These are phyloP conservation scores for Characodon lateralis DNA, from an alignment of 2,797 vertebrate genomes.

Conservation along the genomic window DNA sequence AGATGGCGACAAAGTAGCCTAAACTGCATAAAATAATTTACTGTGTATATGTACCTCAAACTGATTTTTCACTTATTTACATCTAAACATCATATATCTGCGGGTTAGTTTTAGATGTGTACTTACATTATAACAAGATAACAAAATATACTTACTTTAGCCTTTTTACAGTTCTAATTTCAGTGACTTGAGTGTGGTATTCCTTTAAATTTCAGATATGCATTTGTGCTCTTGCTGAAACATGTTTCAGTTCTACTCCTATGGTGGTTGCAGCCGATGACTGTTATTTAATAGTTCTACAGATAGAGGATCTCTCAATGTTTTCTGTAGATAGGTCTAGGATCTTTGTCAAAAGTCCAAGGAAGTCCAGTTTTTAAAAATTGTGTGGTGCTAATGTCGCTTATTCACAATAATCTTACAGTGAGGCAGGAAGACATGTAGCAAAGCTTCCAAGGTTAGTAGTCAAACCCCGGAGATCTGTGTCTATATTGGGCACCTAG, in stretches of 20 bases:
- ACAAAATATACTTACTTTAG: background rate
- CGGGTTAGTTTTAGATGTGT: background rate
- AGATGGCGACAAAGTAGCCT: slow-evolving; percentile 34
- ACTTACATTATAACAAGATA: background rate
- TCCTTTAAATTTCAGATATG: background rate
- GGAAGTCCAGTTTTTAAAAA: background rate
- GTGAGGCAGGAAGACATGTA: background rate
- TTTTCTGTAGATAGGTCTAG: background rate
- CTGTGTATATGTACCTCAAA: background rate
- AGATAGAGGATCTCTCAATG: too few species aligned
- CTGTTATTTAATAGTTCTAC: background rate
- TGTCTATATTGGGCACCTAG: too few species aligned
- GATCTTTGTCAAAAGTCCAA: background rate
- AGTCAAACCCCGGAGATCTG: too few species aligned
- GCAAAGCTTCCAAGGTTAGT: background rate
- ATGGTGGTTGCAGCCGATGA: background rate
- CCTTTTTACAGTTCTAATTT: background rate
- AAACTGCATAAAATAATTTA: background rate
- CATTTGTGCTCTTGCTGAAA: background rate
- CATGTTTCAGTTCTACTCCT: background rate
- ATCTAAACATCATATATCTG: background rate
- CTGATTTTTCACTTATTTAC: background rate
- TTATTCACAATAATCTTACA: background rate
- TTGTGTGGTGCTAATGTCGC: background rate
- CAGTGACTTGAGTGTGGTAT: background rate